Percentiles rank a stretch among this genome's conserved stretches.
Conservation (phyloP, 2,888 invertebrate genomes). For the Eubasilissa splendida region DNA sequence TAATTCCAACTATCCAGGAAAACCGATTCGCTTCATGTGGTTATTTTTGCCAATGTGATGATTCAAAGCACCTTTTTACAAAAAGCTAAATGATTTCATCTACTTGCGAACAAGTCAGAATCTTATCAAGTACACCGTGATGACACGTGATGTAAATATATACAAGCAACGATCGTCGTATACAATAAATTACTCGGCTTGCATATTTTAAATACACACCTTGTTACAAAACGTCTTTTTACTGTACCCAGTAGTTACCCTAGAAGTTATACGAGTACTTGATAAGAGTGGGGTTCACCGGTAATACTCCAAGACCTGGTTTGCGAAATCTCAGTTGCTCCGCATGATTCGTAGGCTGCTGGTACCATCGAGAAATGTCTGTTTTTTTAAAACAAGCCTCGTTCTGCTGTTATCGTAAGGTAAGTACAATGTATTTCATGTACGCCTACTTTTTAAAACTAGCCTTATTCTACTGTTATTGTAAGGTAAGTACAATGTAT, state of each 20-base stretch:
- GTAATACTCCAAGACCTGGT: conserved; percentile 13
- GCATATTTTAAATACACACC: too few relatives aligned
- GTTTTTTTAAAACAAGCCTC: neutral
- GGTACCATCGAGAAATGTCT: conserved; percentile 11
- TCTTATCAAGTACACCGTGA: too few relatives aligned
- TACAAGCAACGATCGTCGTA: too few relatives aligned
- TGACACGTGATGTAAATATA: too few relatives aligned
- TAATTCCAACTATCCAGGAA: neutral
- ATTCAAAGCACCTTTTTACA: neutral
- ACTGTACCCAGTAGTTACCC: too few relatives aligned
- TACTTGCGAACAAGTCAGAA: too few relatives aligned
- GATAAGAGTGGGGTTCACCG: neutral
- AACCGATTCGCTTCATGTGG: neutral
- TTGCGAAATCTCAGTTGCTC: neutral
- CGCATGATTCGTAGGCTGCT: neutral
- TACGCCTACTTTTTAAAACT: too few relatives aligned
- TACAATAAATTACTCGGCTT: too few relatives aligned
- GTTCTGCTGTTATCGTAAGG: neutral
- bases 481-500: too few relatives aligned
- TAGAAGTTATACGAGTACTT: neutral
- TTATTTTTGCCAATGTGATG: neutral
- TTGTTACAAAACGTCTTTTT: too few relatives aligned
- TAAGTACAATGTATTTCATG: too few relatives aligned
- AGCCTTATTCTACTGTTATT: too few relatives aligned
- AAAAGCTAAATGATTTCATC: neutral